phyloP scores from a whole-genome alignment of 1,140 invertebrate species.

The Heliothis virescens region DNA sequence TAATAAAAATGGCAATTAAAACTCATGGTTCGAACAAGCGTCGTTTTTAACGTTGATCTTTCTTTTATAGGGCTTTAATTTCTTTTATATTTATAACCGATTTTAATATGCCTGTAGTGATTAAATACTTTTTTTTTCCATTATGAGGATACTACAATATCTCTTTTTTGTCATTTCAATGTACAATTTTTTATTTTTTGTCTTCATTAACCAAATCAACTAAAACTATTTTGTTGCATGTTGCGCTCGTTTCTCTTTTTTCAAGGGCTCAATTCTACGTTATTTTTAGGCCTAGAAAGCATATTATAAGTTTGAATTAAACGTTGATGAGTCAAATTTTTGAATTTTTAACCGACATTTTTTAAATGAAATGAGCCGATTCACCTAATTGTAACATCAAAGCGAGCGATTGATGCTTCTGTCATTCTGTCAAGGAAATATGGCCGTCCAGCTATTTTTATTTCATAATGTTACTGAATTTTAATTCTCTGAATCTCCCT shows the following conservation, averaged over 20 bases:
- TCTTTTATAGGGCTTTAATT: not conserved
- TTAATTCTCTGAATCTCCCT: conserved; percentile 1
- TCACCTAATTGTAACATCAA: conserved; percentile 38
- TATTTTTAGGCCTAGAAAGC: not conserved
- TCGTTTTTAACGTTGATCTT: not conserved
- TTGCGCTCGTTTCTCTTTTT: too few species aligned
- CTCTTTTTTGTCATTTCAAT: too few species aligned
- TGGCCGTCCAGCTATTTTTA: conserved; percentile 13
- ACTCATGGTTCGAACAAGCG: not conserved
- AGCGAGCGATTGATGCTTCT: conserved; percentile 30
- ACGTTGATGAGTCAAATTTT: conserved; percentile 15
- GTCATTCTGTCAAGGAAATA: conserved; percentile 29
- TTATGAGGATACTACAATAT: too few species aligned
- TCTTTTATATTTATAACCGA: not conserved
- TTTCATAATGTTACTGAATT: conserved; percentile 18
- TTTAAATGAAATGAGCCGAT: conserved; percentile 35
- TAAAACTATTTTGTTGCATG: too few species aligned
- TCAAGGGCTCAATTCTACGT: not conserved
- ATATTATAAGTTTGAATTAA: not conserved
- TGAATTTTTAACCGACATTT: conserved; percentile 33
- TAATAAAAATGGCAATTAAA: conserved; percentile 7
- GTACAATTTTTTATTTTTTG: too few species aligned
- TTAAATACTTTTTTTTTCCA: not conserved
- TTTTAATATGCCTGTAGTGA: not conserved
- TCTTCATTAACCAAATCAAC: too few species aligned